Evolutionary conservation across 2,797 vertebrate species (phyloP), one percentile per base, ranked within the genome.

Genomic region (Helostoma temminkii): DNA sequence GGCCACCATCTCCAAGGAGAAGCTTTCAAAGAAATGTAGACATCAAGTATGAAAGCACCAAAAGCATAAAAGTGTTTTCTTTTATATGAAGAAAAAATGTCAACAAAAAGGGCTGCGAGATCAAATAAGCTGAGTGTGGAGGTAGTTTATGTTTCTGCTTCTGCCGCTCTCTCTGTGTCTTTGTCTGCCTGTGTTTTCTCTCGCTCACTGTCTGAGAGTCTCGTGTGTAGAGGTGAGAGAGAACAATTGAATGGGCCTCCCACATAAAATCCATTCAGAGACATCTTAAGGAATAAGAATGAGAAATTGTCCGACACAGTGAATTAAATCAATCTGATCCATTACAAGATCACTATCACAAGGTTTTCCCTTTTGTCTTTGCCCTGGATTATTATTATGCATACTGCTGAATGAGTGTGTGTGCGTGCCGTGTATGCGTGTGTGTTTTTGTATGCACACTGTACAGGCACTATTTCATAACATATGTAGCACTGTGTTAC

Each of bases 321-420:
- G 81, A 90, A 91, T 88, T 82, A 72, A 85, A 90, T 90, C 85
- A 86, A 84, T 90, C 78, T 85, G 81, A 85, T 91, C 89, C 84
- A 84, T 90, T 90, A 88, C 88, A 81, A 86, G 88, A 89, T 89
- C 68, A 6, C 78, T 69, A 86, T 88, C 89, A 81, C 71, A 66
- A 71, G 82, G 60, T 83, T 80, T 79, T 60, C 66, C 71, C 77
- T 81, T 80, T 82, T 83, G 80, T 89, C 83, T 87, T 66, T 71
- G 73, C 57, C 74, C 70, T 14, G 79, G 82, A 86, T 91, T 83
- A n/a, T n/a, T n/a, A n/a, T n/a, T n/a, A 85, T 77, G 45, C 72
- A 46, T 49, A 70, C 74, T 63, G 67, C 59, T 39, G 59, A 59
- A 65, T 45, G 58, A n/a, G 52, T 66, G 30, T 37, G 16, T 57